Evolutionary conservation across 2,888 invertebrate genomes (phyloP).

Genomic region (Dyspetes luteomarginatus): DNA sequence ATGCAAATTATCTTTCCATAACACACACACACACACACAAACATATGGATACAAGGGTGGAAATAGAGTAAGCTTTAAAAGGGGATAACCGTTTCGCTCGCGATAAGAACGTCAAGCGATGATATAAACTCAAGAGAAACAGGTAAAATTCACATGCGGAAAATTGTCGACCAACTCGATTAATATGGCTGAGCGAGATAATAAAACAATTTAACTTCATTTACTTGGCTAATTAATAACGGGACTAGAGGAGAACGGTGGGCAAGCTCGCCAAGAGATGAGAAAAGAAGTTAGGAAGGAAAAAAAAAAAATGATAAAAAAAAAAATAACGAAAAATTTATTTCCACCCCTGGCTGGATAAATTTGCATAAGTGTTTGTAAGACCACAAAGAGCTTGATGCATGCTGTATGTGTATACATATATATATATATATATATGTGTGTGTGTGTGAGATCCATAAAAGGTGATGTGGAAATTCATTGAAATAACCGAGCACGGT

Average conservation of each 20-base stretch:
- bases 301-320: slow-evolving; percentile 11
- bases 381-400: background rate
- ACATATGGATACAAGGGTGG: too few relatives aligned
- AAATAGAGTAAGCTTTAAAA: too few relatives aligned
- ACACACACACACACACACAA: too few relatives aligned
- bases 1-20: slow-evolving; percentile 32
- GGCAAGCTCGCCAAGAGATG: too few relatives aligned
- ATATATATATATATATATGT: slow-evolving; percentile 15
- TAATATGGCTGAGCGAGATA: slow-evolving; percentile 39
- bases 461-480: slow-evolving; percentile 28
- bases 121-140: slow-evolving; percentile 26
- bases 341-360: slow-evolving; percentile 10
- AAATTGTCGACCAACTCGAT: slow-evolving; percentile 20
- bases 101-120: slow-evolving; percentile 36
- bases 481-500: slow-evolving; percentile 20
- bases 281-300: slow-evolving; percentile 20
- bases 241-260: slow-evolving; percentile 3
- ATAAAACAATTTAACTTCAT: slow-evolving; percentile 44
- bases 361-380: slow-evolving; percentile 37
- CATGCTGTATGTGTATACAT: background rate
- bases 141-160: slow-evolving; percentile 3
- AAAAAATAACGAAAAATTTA: background rate
- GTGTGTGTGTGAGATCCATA: background rate
- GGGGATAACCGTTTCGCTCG: slow-evolving; percentile 31
- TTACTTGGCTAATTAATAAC: slow-evolving; percentile 32